A percentile compares a stretch with the other conserved stretches of the same genome.
These are phyloP conservation scores for Melanargia galathea DNA, from an alignment of 2,888 invertebrate species.

Conservation along the genomic window DNA sequence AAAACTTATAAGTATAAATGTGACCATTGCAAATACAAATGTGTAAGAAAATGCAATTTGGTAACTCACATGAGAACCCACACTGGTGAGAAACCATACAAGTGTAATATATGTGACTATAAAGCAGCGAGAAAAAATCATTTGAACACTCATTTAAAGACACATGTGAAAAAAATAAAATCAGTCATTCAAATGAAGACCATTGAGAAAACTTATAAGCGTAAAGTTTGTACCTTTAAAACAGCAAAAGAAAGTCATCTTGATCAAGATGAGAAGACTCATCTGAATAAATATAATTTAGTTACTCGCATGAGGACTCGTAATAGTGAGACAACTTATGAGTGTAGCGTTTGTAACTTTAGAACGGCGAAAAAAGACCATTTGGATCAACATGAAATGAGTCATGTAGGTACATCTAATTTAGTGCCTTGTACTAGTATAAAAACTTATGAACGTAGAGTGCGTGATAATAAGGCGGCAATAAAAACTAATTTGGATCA, in stretches of 20 bases:
- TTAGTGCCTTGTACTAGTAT: not conserved
- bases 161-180: not conserved
- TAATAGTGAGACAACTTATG: not conserved
- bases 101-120: not conserved
- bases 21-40: not conserved
- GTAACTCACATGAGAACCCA: not conserved
- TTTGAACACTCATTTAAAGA: constrained; percentile 2
- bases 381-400: not conserved
- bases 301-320: not conserved
- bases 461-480: not conserved
- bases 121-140: not conserved
- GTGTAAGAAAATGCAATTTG: not conserved
- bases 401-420: not conserved
- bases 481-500: not conserved
- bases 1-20: not conserved
- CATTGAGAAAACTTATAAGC: not conserved
- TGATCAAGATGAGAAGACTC: not conserved
- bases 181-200: not conserved
- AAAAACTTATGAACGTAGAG: constrained; percentile 1
- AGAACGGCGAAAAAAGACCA: not conserved
- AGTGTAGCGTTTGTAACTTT: not conserved
- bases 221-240: not conserved
- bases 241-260: not conserved
- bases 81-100: not conserved
- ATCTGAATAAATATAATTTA: not conserved